Evolutionary conservation across 2,797 vertebrate genomes (phyloP), one percentile per base, ranked within the genome.

Genomic region (Myiotriccus ornatus): DNA sequence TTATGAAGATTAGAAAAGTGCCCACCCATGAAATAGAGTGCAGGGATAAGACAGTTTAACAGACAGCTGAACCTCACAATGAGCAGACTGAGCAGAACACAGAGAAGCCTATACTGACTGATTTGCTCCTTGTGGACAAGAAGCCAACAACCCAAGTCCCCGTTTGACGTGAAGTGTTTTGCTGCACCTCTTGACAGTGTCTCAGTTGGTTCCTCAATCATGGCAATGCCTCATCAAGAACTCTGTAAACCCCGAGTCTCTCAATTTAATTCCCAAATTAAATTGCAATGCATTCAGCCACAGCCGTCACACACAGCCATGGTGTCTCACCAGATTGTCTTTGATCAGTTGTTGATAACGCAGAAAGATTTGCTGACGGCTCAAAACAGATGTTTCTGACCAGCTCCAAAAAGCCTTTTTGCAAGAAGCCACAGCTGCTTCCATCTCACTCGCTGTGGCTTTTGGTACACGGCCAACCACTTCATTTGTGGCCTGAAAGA

Each of bases 281-380:
- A 80, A 25, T 41, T 59, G 69, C 50, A 71, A 52, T 4, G 22
- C 55, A 86, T 44, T 86, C 59, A 86, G 87, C 71, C 56, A 59
- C 10, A 90, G 59, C 50, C 56, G 27, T 44, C 39, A 79, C 70
- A 55, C 44, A 46, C 10, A 93, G 53, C 32, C 4, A 2, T 5
- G 44, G 43, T 59, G 78, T 97, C 98, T 98, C 97, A 99, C 99
- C 98, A 99, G 98, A 95, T 99, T 99, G 94, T 99, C 99, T 97
- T 99, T 99, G 98, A 99, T 99, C 87, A 99, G 98, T 89, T 98
- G 99, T 93, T 99, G 99, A 96, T 99, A 99, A 88, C 98, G 98
- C 56, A 99, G 98, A 80, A 99, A 99, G 94, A 99, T 94, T 97
- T 99, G 99, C 97, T 99, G 99, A 46, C 99, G 98, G 76, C 98